Conservation (phyloP, 2,113 vertebrate species). For the Ceyx melanurus region DNA sequence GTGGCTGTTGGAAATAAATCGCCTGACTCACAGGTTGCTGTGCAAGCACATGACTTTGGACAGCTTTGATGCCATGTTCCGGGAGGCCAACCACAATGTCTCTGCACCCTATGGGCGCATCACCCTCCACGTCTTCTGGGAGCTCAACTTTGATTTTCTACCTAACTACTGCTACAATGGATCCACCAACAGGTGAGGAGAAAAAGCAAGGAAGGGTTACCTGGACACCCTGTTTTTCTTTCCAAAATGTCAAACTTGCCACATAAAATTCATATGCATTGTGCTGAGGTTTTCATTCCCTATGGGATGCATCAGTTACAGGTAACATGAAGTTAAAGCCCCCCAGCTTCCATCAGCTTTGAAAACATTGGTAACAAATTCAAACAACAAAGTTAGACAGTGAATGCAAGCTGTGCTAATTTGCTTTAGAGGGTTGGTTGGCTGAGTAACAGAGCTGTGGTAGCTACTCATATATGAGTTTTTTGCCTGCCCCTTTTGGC, state of each 20-base stretch:
- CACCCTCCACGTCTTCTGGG: slow-evolving; percentile 99
- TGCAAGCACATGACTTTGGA: slow-evolving; percentile 98
- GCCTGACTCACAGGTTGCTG: slow-evolving; percentile 94
- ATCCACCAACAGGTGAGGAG: slow-evolving; percentile 92
- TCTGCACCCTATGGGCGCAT: slow-evolving; percentile 98
- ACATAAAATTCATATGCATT: fast-evolving
- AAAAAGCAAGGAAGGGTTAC: background rate
- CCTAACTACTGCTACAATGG: slow-evolving; percentile 99
- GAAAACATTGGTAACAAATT: background rate
- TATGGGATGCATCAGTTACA: background rate
- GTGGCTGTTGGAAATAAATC: slow-evolving; percentile 96
- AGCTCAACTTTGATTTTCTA: slow-evolving; percentile 98
- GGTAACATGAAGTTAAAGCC: background rate
- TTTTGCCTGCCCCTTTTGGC: background rate
- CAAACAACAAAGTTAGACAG: background rate
- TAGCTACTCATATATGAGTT: background rate
- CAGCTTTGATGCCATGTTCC: slow-evolving; percentile 99
- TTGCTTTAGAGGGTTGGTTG: background rate
- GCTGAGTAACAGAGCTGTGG: background rate
- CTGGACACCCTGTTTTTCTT: background rate
- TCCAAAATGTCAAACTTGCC: background rate
- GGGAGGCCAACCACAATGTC: slow-evolving; percentile 98
- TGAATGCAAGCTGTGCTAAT: background rate
- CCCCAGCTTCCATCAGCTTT: background rate
- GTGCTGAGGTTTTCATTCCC: background rate